A percentile compares a stretch with the other conserved stretches of the same genome.
Evolutionary conservation across 2,888 invertebrate species (phyloP).

Genomic region (Beris morrisii): DNA sequence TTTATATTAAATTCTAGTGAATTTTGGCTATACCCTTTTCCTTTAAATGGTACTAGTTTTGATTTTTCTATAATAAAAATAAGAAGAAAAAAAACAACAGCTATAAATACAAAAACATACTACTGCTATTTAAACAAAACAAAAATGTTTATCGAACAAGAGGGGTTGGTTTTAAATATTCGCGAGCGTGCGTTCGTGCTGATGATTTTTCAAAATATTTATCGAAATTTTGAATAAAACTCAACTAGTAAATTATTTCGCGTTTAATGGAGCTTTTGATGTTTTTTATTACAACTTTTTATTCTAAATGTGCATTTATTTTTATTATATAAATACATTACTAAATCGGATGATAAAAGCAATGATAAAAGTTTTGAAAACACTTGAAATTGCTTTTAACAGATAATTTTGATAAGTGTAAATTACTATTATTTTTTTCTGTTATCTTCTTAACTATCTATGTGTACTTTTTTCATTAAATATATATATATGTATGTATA

Average conservation of each 20-base stretch:
- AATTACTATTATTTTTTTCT: constrained; percentile 29
- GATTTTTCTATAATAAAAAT: no score
- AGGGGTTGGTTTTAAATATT: constrained; percentile 16
- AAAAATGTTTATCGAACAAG: constrained; percentile 5
- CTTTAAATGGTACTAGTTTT: no score
- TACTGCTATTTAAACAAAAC: no score
- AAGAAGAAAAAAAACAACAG: no score
- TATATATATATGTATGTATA: constrained; percentile 32
- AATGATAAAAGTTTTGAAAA: background rate
- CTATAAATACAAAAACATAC: no score
- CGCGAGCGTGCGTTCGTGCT: background rate
- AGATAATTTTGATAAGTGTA: constrained; percentile 21
- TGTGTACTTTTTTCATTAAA: constrained; percentile 36
- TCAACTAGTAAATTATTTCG: constrained; percentile 3
- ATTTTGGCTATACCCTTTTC: no score
- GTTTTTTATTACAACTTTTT: constrained; percentile 29
- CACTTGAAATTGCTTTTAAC: constrained; percentile 35
- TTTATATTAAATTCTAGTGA: no score
- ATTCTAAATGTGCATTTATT: constrained; percentile 26
- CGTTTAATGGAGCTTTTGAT: constrained; percentile 34
- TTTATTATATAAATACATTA: constrained; percentile 12
- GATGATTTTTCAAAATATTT: no score
- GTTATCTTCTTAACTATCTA: constrained; percentile 35
- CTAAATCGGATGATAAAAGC: no score
- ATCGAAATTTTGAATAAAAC: background rate